Base-by-base conservation (phyloP, 2,113 vertebrate species). In the Illadopsis cleaveri region DNA sequence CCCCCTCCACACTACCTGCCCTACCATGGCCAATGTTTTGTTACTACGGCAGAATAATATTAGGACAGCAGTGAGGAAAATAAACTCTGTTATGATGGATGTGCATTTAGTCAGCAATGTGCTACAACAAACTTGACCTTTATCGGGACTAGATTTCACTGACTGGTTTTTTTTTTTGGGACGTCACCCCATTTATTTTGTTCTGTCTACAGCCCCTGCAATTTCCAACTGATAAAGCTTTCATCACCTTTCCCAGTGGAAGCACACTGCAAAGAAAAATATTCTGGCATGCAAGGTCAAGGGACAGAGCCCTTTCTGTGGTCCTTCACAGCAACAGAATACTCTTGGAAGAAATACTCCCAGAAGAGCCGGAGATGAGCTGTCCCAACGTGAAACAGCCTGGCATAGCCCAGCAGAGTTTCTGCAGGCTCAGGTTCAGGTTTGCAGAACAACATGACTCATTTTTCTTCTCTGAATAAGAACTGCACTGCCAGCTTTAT, bases 61-160 rank as follows among this genome's bases (percentile, higher is more conserved):
- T 84, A 84, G 60, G 44, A 86, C 27, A 86, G 47, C 1, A 4
- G 85, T 4, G 18, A 87, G 66, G 66, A 91, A 96, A 85, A 87
- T 20, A 72, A 77, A 77, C 22, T 37, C 20, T 60, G 42, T 35
- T 82, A 28, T 70, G 62, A 87, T 30, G 82, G 62, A 91, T 90
- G 35, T 66, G 54, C 58, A 48, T 71, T 87, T 69, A 87, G 73
- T 57, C 70, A 88, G 78, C 69, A 88, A 78, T 0, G 0, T 77
- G 42, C 84, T 73, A 61, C 61, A 94, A 89, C 60, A 76, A 86
- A 85, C 56, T 18, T 57, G 66, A 85, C 82, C 73, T 94, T 91
- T 80, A 78, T 12, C 2, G 10, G 57, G n/a, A 87, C 58, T 50
- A 53, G 33, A 79, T 88, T 91, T 95, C 45, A 89, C 42, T 42